Percentiles rank a stretch among this genome's conserved stretches.
Conservation (phyloP, 2,797 vertebrate species). For the Sebastes aleutianus region DNA sequence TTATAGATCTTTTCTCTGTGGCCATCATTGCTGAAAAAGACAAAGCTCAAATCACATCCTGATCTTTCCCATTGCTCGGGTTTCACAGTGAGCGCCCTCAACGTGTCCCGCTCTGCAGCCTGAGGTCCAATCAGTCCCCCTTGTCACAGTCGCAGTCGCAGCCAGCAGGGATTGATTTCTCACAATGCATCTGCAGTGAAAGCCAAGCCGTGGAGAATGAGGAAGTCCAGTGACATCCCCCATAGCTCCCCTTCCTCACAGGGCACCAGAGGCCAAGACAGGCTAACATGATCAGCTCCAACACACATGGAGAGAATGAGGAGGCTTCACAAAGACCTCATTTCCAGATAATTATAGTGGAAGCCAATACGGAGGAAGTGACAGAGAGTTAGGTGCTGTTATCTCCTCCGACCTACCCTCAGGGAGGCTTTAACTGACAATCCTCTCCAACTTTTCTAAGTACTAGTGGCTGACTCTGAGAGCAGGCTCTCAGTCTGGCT, state of each 20-base stretch:
- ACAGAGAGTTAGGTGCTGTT: conserved; percentile 58
- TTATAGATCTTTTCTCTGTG: not conserved
- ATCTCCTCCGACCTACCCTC: conserved; percentile 57
- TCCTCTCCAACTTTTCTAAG: conserved; percentile 37
- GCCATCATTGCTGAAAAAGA: not conserved
- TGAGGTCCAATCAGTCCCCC: conserved; percentile 40
- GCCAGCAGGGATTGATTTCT: conserved; percentile 58
- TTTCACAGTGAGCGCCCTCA: conserved; percentile 35
- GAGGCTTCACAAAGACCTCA: conserved; percentile 49
- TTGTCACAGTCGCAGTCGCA: conserved; percentile 36
- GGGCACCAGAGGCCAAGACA: conserved; percentile 36
- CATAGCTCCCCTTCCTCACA: not conserved
- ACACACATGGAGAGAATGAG: conserved; percentile 16
- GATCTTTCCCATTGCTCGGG: conserved; percentile 30
- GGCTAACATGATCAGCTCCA: conserved; percentile 24
- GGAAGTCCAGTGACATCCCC: conserved; percentile 44
- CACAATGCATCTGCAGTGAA: conserved; percentile 52
- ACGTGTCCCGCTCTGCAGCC: conserved; percentile 7
- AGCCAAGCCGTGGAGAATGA: conserved; percentile 48
- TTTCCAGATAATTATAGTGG: conserved; percentile 76
- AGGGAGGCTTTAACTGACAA: conserved; percentile 52
- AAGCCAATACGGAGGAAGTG: conserved; percentile 71
- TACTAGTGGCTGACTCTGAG: conserved; percentile 31
- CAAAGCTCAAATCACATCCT: conserved; percentile 13
- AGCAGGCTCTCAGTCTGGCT: conserved; percentile 32